These are phyloP conservation scores for Uloborus diversus DNA, from an alignment of 1,140 invertebrate species.

Conservation along the genomic window DNA sequence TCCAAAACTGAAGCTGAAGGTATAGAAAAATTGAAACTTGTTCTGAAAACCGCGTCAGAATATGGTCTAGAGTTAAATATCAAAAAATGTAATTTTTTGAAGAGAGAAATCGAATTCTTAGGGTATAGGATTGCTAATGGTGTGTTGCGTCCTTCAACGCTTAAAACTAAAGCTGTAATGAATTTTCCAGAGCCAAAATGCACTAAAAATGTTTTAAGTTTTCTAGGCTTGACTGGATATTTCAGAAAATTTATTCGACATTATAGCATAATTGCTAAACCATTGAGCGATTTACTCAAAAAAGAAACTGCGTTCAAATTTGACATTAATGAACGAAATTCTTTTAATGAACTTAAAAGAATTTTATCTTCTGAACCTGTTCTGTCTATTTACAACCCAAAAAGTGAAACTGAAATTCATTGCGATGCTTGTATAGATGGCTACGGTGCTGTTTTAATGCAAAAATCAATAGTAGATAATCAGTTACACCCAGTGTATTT, in stretches of 20 bases:
- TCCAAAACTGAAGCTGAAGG: neutral
- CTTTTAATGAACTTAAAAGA: conserved; percentile 63
- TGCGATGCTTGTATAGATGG: conserved; percentile 65
- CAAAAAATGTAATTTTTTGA: conserved; percentile 15
- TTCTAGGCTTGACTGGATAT: conserved; percentile 62
- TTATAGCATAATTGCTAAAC: conserved; percentile 60
- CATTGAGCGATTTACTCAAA: conserved; percentile 64
- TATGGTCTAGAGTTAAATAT: conserved; percentile 16
- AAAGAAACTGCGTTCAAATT: conserved; percentile 65
- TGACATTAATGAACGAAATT: conserved; percentile 61
- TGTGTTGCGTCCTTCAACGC: neutral
- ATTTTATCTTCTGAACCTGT: conserved; percentile 58
- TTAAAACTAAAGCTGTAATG: conserved; percentile 11
- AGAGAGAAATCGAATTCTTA: conserved; percentile 2
- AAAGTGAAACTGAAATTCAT: conserved; percentile 26
- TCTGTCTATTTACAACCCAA: conserved; percentile 58
- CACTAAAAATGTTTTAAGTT: conserved; percentile 60
- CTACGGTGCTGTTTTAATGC: conserved; percentile 67
- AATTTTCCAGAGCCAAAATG: conserved; percentile 57
- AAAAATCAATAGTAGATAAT: conserved; percentile 61
- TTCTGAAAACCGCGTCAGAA: neutral
- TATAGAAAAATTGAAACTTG: neutral
- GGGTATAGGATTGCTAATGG: neutral
- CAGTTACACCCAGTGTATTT: conserved; percentile 57
- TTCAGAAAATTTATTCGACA: conserved; percentile 62